Conservation (phyloP, 2,113 vertebrate species). For the Dipodomys merriami region DNA sequence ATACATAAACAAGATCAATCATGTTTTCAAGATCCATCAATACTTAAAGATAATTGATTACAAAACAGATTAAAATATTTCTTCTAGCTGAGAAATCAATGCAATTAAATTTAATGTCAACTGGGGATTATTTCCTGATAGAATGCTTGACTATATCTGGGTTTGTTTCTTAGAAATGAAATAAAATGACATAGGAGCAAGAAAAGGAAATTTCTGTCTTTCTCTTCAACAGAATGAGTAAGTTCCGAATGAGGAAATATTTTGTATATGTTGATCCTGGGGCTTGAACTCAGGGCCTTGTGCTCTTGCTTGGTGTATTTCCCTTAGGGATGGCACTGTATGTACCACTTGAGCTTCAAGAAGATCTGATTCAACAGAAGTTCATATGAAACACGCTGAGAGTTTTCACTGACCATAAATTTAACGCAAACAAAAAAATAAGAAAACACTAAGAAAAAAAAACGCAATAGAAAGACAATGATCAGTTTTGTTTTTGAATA, state of each 20-base stretch:
- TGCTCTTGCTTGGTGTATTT: too few species aligned
- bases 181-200: background rate
- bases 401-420: background rate
- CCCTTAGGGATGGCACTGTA: too few species aligned
- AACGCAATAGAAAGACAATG: too few species aligned
- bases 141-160: too few species aligned
- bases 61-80: background rate
- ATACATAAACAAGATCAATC: background rate
- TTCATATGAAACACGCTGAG: conserved; percentile 6
- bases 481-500: background rate
- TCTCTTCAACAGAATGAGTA: background rate
- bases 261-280: too few species aligned
- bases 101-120: background rate
- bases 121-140: too few species aligned
- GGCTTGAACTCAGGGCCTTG: too few species aligned
- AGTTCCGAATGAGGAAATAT: background rate
- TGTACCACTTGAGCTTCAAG: too few species aligned
- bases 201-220: background rate
- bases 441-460: background rate
- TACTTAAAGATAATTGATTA: background rate
- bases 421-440: background rate
- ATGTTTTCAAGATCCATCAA: background rate
- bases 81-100: conserved; percentile 9
- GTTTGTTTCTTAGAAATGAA: too few species aligned
- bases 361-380: background rate